phyloP scores from a whole-genome alignment of 2,888 invertebrate species.

The Tetranychus truncatus region DNA sequence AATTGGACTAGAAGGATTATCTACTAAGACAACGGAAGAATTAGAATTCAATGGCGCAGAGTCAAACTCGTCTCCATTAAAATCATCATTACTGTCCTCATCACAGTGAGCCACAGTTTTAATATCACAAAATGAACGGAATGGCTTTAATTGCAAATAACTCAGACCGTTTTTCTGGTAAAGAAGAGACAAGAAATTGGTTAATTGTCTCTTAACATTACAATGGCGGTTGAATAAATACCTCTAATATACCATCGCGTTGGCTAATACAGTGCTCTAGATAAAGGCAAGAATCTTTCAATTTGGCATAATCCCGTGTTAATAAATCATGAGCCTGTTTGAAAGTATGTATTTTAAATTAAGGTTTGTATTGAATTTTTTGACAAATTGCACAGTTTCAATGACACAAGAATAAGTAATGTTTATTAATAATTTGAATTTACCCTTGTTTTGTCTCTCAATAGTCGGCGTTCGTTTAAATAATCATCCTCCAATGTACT shows the following conservation, averaged over 20 bases:
- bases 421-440: neutral
- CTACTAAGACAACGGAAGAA: neutral
- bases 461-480: neutral
- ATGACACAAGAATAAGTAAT: neutral
- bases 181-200: neutral
- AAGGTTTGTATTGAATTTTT: no score
- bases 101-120: neutral
- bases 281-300: neutral
- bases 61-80: neutral
- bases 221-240: neutral
- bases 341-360: neutral
- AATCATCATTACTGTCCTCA: neutral
- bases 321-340: neutral
- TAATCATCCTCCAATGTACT: neutral
- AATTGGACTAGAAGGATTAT: neutral
- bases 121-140: neutral
- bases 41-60: neutral
- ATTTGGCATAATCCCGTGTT: neutral
- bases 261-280: neutral
- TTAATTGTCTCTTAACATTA: neutral
- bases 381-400: no score
- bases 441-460: neutral
- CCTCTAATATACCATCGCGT: neutral
- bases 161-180: neutral
- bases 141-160: neutral